Base-by-base conservation (phyloP, 2,113 vertebrate genomes). In the Oostethus manadensis region DNA sequence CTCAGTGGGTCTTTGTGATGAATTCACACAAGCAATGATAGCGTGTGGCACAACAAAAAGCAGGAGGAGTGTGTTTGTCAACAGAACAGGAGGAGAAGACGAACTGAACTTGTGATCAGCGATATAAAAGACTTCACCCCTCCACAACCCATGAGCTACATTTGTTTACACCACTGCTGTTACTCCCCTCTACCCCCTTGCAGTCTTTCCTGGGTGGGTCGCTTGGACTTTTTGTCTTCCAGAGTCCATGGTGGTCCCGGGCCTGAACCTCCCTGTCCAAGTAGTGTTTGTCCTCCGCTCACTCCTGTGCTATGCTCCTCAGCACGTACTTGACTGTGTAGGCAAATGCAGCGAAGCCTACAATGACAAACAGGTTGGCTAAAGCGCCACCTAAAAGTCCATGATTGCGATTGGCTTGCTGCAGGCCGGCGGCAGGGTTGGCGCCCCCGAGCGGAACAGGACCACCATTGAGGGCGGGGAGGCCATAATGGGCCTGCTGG, bases 311-410 rank as follows among this genome's bases (percentile, higher is more conserved):
- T 89, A 99, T 99, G 93, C 95, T 99, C 86, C 96, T 90, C 86
- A 99, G 89, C 64, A 99, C 95, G 3, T 96, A 99, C 84, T 98
- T 98, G 67, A 99, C 96, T 35, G 97, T 99, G 90, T 99, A 99
- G 77, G 97, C 97, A 8, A 99, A 99, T 44, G 97, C 97, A 0
- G 97, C 97, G 23, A 99, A 99, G 56, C 97, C 97, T 11, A 99
- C 96, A 49, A 98, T 97, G 64, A 99, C 95, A 66, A 99, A 98
- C 80, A 99, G 90, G 90, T 99, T 99, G 82, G 96, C 94, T 71
- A 99, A 74, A 43, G 97, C 97, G 1, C 97, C 97, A 0, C 97
- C 97, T 53, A 98, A 75, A 70, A 98, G 94, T 94, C 95, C 96
- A 13, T 98, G 94, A 86, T 98, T 94, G n/a, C 95, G 91, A 68